Percentiles rank a stretch among this genome's conserved stretches.
Conservation (phyloP, 1,140 invertebrate genomes). For the Drosophila nasuta region DNA sequence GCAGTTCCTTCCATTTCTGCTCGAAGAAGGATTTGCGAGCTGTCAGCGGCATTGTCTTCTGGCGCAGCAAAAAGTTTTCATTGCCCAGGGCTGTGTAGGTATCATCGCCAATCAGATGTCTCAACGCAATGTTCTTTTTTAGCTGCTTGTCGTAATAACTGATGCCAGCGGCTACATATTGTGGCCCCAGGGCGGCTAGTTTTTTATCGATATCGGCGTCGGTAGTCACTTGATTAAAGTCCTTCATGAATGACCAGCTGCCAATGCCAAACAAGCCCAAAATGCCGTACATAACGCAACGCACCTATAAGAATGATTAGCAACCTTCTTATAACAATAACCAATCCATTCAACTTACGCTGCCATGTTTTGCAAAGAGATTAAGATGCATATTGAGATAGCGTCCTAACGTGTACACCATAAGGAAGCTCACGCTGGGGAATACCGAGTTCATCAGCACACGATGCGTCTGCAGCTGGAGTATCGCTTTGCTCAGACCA, state of each 20-base stretch:
- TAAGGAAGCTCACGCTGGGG: slow-evolving; percentile 84
- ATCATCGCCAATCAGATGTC: slow-evolving; percentile 87
- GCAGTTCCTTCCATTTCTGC: slow-evolving; percentile 63
- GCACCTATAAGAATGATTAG: slow-evolving; percentile 66
- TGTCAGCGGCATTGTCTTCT: slow-evolving; percentile 87
- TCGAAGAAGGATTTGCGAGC: slow-evolving; percentile 87
- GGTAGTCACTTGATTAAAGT: slow-evolving; percentile 87
- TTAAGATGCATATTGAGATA: slow-evolving; percentile 86
- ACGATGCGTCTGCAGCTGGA: slow-evolving; percentile 86
- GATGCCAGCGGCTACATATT: slow-evolving; percentile 89
- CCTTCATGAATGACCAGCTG: slow-evolving; percentile 88
- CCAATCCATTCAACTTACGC: slow-evolving; percentile 33
- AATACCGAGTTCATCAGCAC: slow-evolving; percentile 86
- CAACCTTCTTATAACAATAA: fast-evolving
- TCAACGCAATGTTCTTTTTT: slow-evolving; percentile 89
- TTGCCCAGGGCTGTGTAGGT: slow-evolving; percentile 89
- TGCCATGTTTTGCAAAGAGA: slow-evolving; percentile 86
- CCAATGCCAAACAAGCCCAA: slow-evolving; percentile 87
- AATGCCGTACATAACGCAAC: slow-evolving; percentile 87
- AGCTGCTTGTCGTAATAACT: slow-evolving; percentile 91
- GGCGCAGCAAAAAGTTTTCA: slow-evolving; percentile 88
- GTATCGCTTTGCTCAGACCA: slow-evolving; percentile 90
- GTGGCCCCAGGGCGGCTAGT: slow-evolving; percentile 86
- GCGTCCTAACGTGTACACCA: slow-evolving; percentile 85
- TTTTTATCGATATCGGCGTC: slow-evolving; percentile 88